These are phyloP conservation scores for Calyptomena viridis DNA, from an alignment of 2,113 vertebrate species.

Conservation along the genomic window DNA sequence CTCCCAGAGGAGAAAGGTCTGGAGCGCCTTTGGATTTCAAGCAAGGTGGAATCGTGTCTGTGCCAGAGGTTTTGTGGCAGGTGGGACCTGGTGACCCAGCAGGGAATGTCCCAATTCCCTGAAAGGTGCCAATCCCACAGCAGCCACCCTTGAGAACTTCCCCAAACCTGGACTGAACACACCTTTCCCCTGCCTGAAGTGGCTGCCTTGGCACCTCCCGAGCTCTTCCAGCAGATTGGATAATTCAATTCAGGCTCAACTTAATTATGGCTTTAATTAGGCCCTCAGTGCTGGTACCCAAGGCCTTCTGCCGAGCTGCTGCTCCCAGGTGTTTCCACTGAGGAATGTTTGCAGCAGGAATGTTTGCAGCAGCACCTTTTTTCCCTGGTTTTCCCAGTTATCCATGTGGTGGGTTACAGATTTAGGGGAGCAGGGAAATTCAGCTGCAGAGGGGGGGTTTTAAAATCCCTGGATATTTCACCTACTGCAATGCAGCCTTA, in stretches of 20 bases:
- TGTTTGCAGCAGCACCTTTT: not conserved
- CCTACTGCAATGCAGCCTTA: not conserved
- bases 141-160: rapidly evolving
- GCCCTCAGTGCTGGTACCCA: not conserved
- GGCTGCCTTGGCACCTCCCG: not conserved
- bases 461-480: not conserved
- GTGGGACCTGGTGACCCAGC: not conserved
- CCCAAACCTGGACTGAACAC: not conserved
- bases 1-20: not conserved
- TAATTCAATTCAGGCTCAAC: not conserved
- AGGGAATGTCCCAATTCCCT: rapidly evolving
- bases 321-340: rapidly evolving
- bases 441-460: not conserved
- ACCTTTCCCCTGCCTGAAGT: rapidly evolving
- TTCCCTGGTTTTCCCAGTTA: rapidly evolving
- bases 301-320: not conserved
- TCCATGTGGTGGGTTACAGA: rapidly evolving
- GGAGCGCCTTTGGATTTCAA: not conserved
- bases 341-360: not conserved
- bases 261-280: not conserved
- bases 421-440: rapidly evolving
- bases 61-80: rapidly evolving
- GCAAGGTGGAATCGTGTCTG: rapidly evolving
- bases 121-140: not conserved
- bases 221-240: not conserved